Percentiles rank a stretch among this genome's conserved stretches.
phyloP scores from a whole-genome alignment of 2,113 vertebrate species.

The Mirounga angustirostris region DNA sequence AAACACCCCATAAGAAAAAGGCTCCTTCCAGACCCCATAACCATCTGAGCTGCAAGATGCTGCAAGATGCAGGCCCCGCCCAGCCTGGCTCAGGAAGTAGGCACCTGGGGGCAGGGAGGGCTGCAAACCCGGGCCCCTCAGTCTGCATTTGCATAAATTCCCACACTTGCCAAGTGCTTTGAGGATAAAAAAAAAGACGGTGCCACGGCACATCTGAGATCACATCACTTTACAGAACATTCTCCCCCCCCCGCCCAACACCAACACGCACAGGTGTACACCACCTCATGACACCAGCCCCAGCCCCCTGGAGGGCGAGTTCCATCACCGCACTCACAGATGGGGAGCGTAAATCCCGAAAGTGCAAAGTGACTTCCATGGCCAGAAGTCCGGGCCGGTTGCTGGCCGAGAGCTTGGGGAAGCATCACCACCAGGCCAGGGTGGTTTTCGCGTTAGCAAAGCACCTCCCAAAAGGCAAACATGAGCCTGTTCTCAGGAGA shows the following conservation, averaged over 20 bases:
- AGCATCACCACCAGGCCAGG: neutral
- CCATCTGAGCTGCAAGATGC: neutral
- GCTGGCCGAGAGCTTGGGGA: neutral
- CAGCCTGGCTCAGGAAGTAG: neutral
- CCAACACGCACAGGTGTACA: rapidly evolving
- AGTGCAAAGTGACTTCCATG: rapidly evolving
- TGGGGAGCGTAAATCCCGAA: neutral
- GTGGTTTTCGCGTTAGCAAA: neutral
- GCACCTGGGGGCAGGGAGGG: neutral
- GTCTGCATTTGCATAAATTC: rapidly evolving
- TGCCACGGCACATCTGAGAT: neutral
- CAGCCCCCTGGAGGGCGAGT: rapidly evolving
- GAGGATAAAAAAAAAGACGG: rapidly evolving
- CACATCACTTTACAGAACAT: rapidly evolving
- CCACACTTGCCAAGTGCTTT: rapidly evolving
- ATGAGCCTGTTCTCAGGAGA: neutral
- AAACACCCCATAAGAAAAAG: neutral
- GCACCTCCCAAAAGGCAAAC: constrained; percentile 27
- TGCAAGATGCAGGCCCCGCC: neutral
- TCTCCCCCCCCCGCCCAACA: neutral
- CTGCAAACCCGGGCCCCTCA: rapidly evolving
- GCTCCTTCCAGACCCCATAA: neutral
- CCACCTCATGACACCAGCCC: rapidly evolving
- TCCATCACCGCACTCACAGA: neutral
- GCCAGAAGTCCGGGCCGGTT: neutral